phyloP scores from a whole-genome alignment of 2,797 vertebrate species.

The Remorina albescens region DNA sequence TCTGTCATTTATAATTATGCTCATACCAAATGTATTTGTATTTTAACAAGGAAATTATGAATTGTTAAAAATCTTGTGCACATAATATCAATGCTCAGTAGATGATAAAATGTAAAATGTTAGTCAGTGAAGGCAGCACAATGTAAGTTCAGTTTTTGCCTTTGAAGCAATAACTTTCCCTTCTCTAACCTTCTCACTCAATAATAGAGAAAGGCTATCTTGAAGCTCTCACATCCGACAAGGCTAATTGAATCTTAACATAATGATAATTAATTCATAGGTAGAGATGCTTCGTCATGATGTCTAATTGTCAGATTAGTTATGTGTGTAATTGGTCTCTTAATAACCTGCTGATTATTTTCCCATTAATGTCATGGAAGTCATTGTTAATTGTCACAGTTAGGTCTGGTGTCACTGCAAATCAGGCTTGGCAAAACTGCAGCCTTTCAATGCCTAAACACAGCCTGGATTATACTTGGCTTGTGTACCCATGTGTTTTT shows the following conservation, averaged over 20 bases:
- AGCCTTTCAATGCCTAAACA: constrained; percentile 46
- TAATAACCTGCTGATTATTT: constrained; percentile 79
- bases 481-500: constrained; percentile 23
- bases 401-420: constrained; percentile 37
- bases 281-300: constrained; percentile 68
- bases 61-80: too few relatives aligned
- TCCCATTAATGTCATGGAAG: constrained; percentile 74
- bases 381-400: constrained; percentile 68
- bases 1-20: too few relatives aligned
- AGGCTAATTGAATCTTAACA: constrained; percentile 76
- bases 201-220: constrained; percentile 53
- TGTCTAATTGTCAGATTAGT: constrained; percentile 75
- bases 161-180: constrained; percentile 47
- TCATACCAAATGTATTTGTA: too few relatives aligned
- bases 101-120: background rate
- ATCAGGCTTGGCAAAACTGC: constrained; percentile 38
- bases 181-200: constrained; percentile 37
- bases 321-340: constrained; percentile 76
- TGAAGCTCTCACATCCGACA: constrained; percentile 45
- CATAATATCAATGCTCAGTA: background rate
- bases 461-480: constrained; percentile 26
- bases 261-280: constrained; percentile 73
- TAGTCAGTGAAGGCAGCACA: constrained; percentile 4
- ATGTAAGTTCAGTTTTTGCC: background rate
- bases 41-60: too few relatives aligned